A percentile compares a stretch with the other conserved stretches of the same genome.
Evolutionary conservation across 2,888 invertebrate genomes (phyloP).

Genomic region (Merodon equestris): DNA sequence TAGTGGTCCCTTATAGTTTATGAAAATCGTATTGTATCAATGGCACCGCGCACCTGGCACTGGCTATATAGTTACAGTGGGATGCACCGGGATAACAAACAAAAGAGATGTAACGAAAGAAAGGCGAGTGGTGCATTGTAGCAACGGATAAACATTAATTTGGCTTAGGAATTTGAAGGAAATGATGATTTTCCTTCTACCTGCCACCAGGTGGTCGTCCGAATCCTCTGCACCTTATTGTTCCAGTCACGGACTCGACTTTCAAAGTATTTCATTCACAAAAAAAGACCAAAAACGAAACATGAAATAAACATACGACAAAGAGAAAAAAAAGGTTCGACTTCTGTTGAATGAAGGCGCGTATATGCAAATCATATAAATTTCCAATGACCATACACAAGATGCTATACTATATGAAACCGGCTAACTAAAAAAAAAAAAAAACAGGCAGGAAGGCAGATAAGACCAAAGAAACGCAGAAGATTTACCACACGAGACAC

Average conservation of each 20-base stretch:
- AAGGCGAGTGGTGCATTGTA: slow-evolving; percentile 16
- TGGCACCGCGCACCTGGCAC: slow-evolving; percentile 61
- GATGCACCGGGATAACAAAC: slow-evolving; percentile 41
- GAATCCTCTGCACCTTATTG: slow-evolving; percentile 37
- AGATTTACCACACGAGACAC: slow-evolving; percentile 58
- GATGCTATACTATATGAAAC: slow-evolving; percentile 48
- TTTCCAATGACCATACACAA: slow-evolving; percentile 32
- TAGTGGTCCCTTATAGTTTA: slow-evolving; percentile 44
- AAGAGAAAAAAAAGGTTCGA: background rate
- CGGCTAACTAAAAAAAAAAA: slow-evolving; percentile 29
- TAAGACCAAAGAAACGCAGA: slow-evolving; percentile 2
- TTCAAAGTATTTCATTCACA: slow-evolving; percentile 53
- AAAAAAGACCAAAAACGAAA: slow-evolving; percentile 13
- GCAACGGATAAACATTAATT: slow-evolving; percentile 64
- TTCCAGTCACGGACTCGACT: slow-evolving; percentile 14
- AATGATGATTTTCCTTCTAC: slow-evolving; percentile 32
- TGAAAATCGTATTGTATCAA: slow-evolving; percentile 34
- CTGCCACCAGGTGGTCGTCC: slow-evolving; percentile 55
- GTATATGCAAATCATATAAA: slow-evolving; percentile 62
- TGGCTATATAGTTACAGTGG: slow-evolving; percentile 17
- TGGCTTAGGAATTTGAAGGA: slow-evolving; percentile 60
- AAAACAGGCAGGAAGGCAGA: too few species aligned
- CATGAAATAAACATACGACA: background rate
- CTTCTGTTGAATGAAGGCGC: slow-evolving; percentile 53
- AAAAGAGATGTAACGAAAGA: slow-evolving; percentile 49